A percentile compares a stretch with the other conserved stretches of the same genome.
These are phyloP conservation scores for Anneissia japonica DNA, from an alignment of 35 echinoderm and acorn worm species.

Conservation along the genomic window DNA sequence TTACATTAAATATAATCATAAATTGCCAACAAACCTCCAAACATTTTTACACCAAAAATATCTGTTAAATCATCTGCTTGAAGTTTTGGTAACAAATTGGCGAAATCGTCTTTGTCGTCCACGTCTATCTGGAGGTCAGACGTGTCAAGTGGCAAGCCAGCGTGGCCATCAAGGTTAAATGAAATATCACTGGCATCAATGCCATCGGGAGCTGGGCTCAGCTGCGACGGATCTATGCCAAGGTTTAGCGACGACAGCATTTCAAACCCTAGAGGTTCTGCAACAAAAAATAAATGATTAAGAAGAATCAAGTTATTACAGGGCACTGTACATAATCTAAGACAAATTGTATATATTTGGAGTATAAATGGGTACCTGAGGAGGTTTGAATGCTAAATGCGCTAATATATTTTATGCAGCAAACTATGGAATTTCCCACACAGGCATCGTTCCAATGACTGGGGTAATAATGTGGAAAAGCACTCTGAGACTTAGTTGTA, in stretches of 20 bases:
- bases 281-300: too few species aligned
- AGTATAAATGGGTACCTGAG: too few species aligned
- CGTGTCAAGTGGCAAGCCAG: not conserved
- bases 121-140: slow-evolving; percentile 10
- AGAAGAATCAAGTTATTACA: too few species aligned
- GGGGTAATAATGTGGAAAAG: too few species aligned
- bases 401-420: too few species aligned
- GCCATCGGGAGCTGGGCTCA: slow-evolving; percentile 27
- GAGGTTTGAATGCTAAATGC: too few species aligned
- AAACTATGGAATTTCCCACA: too few species aligned
- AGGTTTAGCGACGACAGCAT: slow-evolving; percentile 18
- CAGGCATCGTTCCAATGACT: too few species aligned
- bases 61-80: slow-evolving; percentile 59
- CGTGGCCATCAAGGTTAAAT: not conserved
- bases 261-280: slow-evolving; percentile 7
- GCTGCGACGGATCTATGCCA: slow-evolving; percentile 35
- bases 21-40: slow-evolving; percentile 7
- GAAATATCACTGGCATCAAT: slow-evolving; percentile 3
- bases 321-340: too few species aligned
- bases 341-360: too few species aligned
- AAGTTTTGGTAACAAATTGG: slow-evolving; percentile 66
- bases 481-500: too few species aligned
- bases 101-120: slow-evolving; percentile 30
- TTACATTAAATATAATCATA: too few species aligned
- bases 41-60: slow-evolving; percentile 43